A percentile compares a stretch with the other conserved stretches of the same genome.
Conservation (phyloP, 2,888 invertebrate genomes). For the Thecocarcelia acutangulata region DNA sequence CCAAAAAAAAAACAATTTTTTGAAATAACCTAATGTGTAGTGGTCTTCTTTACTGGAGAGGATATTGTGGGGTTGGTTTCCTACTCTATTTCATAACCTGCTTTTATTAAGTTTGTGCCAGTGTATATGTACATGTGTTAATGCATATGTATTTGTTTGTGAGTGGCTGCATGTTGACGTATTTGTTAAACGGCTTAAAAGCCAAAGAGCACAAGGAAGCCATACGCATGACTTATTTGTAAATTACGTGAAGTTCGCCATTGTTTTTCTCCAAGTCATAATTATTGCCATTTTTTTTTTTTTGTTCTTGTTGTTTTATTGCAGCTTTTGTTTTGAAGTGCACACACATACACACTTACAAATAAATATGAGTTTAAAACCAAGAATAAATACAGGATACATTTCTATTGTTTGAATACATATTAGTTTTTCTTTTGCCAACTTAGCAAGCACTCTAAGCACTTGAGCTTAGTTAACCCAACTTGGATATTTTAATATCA, state of each 20-base stretch:
- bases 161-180: background rate
- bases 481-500: slow-evolving; percentile 30
- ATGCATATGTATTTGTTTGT: background rate
- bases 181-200: slow-evolving; percentile 23
- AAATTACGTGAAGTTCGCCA: slow-evolving; percentile 68
- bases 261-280: slow-evolving; percentile 37
- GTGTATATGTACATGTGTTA: background rate
- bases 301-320: slow-evolving; percentile 24
- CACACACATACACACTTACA: background rate
- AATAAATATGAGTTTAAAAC: slow-evolving; percentile 9
- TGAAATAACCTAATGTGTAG: slow-evolving; percentile 1
- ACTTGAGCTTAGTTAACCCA: slow-evolving; percentile 62
- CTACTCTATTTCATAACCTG: slow-evolving; percentile 15
- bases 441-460: slow-evolving; percentile 42
- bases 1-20: too few relatives aligned
- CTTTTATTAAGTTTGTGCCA: slow-evolving; percentile 19
- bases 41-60: background rate
- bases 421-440: slow-evolving; percentile 6
- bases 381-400: slow-evolving; percentile 43
- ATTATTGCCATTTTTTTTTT: slow-evolving; percentile 34
- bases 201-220: slow-evolving; percentile 57
- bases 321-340: slow-evolving; percentile 16
- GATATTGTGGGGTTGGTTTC: background rate
- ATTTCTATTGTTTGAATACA: slow-evolving; percentile 6
- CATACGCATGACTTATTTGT: slow-evolving; percentile 68